These are phyloP conservation scores for Prunella himalayana DNA, from an alignment of 2,113 vertebrate genomes.

Conservation along the genomic window DNA sequence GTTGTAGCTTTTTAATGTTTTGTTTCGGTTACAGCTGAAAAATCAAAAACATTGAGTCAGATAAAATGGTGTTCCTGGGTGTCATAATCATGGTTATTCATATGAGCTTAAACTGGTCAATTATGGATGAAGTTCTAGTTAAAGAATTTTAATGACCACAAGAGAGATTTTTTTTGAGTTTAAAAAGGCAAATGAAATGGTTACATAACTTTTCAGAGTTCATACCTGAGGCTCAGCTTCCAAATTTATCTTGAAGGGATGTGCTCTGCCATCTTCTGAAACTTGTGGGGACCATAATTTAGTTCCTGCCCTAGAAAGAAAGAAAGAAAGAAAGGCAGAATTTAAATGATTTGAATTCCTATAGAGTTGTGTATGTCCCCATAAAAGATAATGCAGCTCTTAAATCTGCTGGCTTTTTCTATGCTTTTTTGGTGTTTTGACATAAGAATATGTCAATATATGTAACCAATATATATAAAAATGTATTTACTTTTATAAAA, in stretches of 20 bases:
- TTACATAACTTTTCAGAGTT: neutral
- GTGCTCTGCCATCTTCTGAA: conserved; percentile 79
- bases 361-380: neutral
- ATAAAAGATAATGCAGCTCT: neutral
- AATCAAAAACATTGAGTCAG: neutral
- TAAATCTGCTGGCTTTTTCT: neutral
- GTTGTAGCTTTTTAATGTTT: neutral
- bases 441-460: neutral
- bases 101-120: neutral
- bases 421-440: neutral
- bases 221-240: conserved; percentile 91
- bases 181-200: neutral
- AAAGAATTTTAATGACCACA: neutral
- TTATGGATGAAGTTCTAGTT: neutral
- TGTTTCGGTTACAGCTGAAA: neutral
- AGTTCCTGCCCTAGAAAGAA: conserved; percentile 78
- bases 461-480: neutral
- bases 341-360: neutral
- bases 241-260: conserved; percentile 91
- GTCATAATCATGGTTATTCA: neutral
- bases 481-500: neutral
- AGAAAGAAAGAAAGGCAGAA: neutral
- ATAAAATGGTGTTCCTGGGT: neutral
- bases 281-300: conserved; percentile 90
- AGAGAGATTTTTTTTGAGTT: neutral